Evolutionary conservation across 2,888 invertebrate genomes (phyloP).

Genomic region (Adineta ricciae): DNA sequence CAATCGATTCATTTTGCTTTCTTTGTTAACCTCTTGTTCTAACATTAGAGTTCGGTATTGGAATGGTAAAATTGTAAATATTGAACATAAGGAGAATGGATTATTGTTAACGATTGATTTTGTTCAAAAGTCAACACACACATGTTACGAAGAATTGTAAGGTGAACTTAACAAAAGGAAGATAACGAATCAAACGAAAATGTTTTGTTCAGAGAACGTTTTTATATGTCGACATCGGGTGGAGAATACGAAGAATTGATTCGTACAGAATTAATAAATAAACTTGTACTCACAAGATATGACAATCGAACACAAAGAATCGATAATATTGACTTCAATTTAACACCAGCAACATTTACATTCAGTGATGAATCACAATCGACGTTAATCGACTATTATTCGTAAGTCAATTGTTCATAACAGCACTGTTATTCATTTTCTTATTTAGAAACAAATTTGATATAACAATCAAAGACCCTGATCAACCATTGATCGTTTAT

Average conservation of each 20-base stretch:
- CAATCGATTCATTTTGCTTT: background rate
- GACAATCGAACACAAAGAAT: background rate
- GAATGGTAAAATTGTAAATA: background rate
- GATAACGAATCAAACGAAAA: background rate
- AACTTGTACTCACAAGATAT: background rate
- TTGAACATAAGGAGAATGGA: background rate
- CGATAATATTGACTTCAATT: background rate
- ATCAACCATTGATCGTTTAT: constrained; percentile 33
- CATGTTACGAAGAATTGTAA: constrained; percentile 9
- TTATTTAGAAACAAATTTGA: constrained; percentile 25
- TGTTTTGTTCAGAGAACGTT: background rate
- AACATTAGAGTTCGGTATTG: background rate
- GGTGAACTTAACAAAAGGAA: background rate
- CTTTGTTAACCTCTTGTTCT: background rate
- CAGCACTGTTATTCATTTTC: background rate
- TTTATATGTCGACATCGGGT: background rate
- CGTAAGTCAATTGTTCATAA: background rate
- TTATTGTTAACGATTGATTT: background rate
- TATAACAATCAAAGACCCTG: constrained; percentile 24
- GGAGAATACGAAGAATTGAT: background rate
- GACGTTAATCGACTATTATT: background rate
- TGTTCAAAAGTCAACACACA: background rate
- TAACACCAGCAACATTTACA: background rate
- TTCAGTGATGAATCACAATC: background rate
- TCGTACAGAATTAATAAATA: background rate